Conservation (phyloP, 2,797 vertebrate species). For the Brachyalestes nurse region DNA sequence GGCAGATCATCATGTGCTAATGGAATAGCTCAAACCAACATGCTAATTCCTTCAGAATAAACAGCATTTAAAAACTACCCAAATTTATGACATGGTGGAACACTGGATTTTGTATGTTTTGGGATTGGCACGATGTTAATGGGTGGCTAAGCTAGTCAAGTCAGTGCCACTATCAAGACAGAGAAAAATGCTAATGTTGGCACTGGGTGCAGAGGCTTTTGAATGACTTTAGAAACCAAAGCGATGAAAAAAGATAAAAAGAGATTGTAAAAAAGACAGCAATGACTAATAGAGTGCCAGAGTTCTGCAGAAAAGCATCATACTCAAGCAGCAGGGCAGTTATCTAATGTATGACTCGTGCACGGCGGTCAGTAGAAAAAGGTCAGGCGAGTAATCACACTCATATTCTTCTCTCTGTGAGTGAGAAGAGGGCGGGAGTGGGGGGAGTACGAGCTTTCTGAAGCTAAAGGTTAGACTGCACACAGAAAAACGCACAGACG, state of each 20-base stretch:
- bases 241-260: conserved; percentile 34
- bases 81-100: no score
- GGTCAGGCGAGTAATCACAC: conserved; percentile 58
- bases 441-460: conserved; percentile 43
- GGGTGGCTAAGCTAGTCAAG: no score
- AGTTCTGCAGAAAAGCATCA: conserved; percentile 27
- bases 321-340: conserved; percentile 38
- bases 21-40: no score
- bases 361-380: conserved; percentile 43
- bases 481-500: conserved; percentile 22
- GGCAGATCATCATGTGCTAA: no score
- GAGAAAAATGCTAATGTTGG: background rate
- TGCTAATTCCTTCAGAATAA: no score
- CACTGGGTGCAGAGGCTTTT: conserved; percentile 8
- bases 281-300: conserved; percentile 26
- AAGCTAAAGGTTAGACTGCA: conserved; percentile 54
- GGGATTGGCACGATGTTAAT: no score
- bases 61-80: no score
- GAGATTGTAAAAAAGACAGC: conserved; percentile 15
- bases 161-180: background rate
- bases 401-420: conserved; percentile 43
- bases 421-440: conserved; percentile 42
- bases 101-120: no score
- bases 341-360: conserved; percentile 53
- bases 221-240: conserved; percentile 1